These are phyloP conservation scores for Alaudala cheleensis DNA, from an alignment of 2,113 vertebrate genomes.

Conservation along the genomic window DNA sequence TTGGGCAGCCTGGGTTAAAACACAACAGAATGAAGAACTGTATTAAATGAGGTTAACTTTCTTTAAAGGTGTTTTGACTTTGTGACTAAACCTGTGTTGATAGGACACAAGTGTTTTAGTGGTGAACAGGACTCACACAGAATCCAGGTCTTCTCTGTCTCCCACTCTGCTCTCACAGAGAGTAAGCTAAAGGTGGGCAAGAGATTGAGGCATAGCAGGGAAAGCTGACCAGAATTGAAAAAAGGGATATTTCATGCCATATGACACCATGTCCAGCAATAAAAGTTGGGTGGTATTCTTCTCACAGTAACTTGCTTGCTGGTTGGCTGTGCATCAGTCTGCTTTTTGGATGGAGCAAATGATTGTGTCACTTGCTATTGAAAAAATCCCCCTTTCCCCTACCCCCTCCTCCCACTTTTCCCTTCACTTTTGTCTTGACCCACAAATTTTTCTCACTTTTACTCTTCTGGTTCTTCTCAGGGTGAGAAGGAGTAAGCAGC, in stretches of 20 bases:
- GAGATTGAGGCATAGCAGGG: neutral
- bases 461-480: neutral
- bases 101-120: neutral
- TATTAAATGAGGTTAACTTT: neutral
- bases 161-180: neutral
- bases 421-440: neutral
- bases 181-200: neutral
- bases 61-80: neutral
- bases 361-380: neutral
- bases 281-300: neutral
- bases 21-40: accelerated
- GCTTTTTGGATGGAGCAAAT: neutral
- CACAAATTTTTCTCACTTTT: neutral
- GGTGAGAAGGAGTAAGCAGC: accelerated
- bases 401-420: accelerated
- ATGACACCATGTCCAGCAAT: neutral
- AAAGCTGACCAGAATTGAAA: neutral
- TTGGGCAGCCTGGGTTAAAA: neutral
- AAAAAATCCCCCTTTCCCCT: neutral
- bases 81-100: neutral
- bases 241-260: neutral
- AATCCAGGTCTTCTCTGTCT: neutral
- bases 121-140: accelerated
- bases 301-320: neutral
- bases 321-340: neutral